Conservation (phyloP, 2,888 invertebrate genomes). For the Meiosimyza platycephala region DNA sequence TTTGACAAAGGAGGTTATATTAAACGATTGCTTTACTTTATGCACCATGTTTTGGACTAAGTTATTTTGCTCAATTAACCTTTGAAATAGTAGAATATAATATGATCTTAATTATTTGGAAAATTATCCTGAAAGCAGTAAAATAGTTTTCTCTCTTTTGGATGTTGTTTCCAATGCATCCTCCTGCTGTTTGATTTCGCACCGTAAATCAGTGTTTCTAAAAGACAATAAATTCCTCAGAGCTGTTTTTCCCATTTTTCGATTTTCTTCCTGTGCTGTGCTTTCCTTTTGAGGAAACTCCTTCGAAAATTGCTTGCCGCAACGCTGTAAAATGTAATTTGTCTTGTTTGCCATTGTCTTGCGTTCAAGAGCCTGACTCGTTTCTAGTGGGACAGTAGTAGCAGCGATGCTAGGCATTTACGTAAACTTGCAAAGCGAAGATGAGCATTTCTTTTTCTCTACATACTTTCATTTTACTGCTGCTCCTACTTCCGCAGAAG, state of each 20-base stretch:
- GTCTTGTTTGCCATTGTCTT: conserved; percentile 3
- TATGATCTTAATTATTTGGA: no score
- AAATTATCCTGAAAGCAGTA: no score
- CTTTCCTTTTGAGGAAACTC: no score
- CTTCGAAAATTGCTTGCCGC: not conserved
- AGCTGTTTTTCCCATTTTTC: no score
- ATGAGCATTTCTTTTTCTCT: conserved; percentile 26
- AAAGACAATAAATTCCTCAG: no score
- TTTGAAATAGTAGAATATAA: no score
- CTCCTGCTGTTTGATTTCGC: conserved; percentile 29
- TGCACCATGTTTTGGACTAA: not conserved
- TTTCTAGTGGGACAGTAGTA: not conserved
- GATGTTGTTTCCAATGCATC: not conserved
- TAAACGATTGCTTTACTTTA: no score
- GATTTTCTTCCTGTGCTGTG: no score
- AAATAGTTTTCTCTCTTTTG: not conserved
- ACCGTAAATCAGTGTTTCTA: conserved; percentile 20
- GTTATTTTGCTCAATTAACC: no score
- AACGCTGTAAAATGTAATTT: conserved; percentile 17
- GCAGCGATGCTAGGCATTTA: conserved; percentile 13
- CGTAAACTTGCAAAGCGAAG: not conserved
- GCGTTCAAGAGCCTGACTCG: not conserved
- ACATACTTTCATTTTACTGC: not conserved
- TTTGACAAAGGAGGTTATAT: no score
- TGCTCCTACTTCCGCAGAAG: not conserved